A percentile compares a stretch with the other conserved stretches of the same genome.
phyloP scores from a whole-genome alignment of 2,797 vertebrate species.

The Amblyopsis hoosieri region DNA sequence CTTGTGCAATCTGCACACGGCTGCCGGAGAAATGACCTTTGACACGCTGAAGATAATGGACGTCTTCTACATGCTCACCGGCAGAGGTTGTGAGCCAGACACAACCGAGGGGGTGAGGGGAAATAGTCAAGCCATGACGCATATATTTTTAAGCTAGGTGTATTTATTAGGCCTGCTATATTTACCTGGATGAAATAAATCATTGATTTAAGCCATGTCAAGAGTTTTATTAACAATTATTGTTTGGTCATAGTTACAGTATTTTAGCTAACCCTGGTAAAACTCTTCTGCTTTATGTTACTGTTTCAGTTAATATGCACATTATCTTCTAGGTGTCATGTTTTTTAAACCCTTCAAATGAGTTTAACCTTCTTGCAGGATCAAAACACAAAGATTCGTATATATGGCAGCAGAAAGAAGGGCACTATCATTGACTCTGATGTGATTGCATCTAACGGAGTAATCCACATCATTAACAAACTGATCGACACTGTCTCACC shows the following conservation, averaged over 20 bases:
- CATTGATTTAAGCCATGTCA: too few relatives aligned
- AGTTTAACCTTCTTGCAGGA: slow-evolving; percentile 56
- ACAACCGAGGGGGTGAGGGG: slow-evolving; percentile 73
- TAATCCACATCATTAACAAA: slow-evolving; percentile 88
- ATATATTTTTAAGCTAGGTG: too few relatives aligned
- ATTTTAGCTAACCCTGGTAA: too few relatives aligned
- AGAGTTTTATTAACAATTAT: neutral
- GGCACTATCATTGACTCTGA: slow-evolving; percentile 80
- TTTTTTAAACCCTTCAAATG: neutral
- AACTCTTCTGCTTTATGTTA: neutral
- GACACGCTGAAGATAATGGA: slow-evolving; percentile 74
- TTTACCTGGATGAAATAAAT: too few relatives aligned
- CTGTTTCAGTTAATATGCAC: too few relatives aligned
- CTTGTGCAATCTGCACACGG: slow-evolving; percentile 88
- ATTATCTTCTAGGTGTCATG: neutral
- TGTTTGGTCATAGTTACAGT: too few relatives aligned
- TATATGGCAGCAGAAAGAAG: slow-evolving; percentile 82
- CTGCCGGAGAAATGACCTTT: slow-evolving; percentile 80
- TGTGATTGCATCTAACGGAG: slow-evolving; percentile 87
- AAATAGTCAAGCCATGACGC: neutral
- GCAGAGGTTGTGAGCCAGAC: slow-evolving; percentile 81
- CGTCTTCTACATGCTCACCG: slow-evolving; percentile 86
- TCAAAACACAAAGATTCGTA: slow-evolving; percentile 77
- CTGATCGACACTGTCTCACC: slow-evolving; percentile 83
- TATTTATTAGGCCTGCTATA: too few relatives aligned